Base-by-base conservation (phyloP, 2,888 invertebrate species). In the Buathra laborator region DNA sequence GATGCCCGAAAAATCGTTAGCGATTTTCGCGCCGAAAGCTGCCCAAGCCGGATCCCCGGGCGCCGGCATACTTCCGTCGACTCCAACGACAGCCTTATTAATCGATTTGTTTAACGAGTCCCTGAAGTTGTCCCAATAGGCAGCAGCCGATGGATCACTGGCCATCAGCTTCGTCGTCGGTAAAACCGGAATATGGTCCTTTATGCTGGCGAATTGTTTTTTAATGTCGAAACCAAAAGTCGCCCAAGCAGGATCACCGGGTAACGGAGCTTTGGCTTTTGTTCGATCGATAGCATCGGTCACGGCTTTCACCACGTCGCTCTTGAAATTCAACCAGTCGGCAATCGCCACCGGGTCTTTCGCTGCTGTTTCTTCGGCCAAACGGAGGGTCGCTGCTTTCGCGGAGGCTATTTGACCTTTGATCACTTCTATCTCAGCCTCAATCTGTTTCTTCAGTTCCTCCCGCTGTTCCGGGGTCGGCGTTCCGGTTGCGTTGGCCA, bases 21-120 rank as follows among this genome's bases (percentile, higher is more conserved):
- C 78, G 3, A 89, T 84, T 16, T 88, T 84, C 16, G 81, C 76
- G 9, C 83, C 86, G 37, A 85, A 87, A 0, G 84, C 64, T 0
- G 59, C 51, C 88, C 87, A 89, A 0, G 84, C 84, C 29, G 87
- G 86, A 81, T 86, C 89, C 6, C 84, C 87, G 3, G 80, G 80
- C n/a, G 59, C 53, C 2, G 81, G 81, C 75, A 76, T 67, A 5
- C 46, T 32, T 5, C 46, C 32, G 10, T 67, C 67, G n/a, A 81
- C 76, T 16, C 66, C 56, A 10, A 43, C 53, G 1, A 76, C 53
- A 3, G 76, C 64, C 5, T 53, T 24, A 66, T 29, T 14, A 37
- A 81, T 84, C 9, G 81, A 43, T 51, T 82, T 43, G 46, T 19
- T 78, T 46, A 78, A 43, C 0, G 74, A 53, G 12, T 37, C 37